phyloP scores from a whole-genome alignment of 2,888 invertebrate genomes.

The Thymelicus lineola region DNA sequence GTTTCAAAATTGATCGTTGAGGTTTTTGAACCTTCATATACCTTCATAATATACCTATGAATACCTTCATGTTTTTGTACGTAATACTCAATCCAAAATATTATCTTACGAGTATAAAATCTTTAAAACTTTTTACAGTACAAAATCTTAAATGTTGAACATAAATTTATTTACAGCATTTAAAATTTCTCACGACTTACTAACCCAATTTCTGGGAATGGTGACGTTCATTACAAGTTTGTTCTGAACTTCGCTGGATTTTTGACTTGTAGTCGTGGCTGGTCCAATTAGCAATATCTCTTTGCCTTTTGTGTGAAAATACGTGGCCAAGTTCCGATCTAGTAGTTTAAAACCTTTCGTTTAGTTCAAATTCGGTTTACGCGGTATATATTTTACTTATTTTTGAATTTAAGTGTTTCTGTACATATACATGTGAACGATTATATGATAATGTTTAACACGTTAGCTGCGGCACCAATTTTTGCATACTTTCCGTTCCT shows the following conservation, averaged over 20 bases:
- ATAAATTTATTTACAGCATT: slow-evolving; percentile 8
- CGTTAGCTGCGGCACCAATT: no score
- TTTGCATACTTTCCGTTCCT: no score
- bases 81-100: no score
- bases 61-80: no score
- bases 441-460: no score
- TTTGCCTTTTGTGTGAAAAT: slow-evolving; percentile 19
- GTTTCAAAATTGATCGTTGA: no score
- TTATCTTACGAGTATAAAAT: no score
- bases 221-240: slow-evolving; percentile 32
- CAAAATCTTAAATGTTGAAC: not conserved
- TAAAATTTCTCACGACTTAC: slow-evolving; percentile 14
- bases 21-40: no score
- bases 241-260: slow-evolving; percentile 27
- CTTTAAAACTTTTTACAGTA: not conserved
- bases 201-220: slow-evolving; percentile 25
- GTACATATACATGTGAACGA: no score
- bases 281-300: slow-evolving; percentile 34
- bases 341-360: not conserved
- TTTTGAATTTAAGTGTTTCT: no score
- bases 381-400: no score
- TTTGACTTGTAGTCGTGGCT: slow-evolving; percentile 29
- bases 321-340: slow-evolving; percentile 27
- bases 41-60: no score
- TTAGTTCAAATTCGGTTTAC: not conserved